Percentiles rank a stretch among this genome's conserved stretches.
Conservation (phyloP, 1,140 invertebrate species). For the Helicoverpa armigera region DNA sequence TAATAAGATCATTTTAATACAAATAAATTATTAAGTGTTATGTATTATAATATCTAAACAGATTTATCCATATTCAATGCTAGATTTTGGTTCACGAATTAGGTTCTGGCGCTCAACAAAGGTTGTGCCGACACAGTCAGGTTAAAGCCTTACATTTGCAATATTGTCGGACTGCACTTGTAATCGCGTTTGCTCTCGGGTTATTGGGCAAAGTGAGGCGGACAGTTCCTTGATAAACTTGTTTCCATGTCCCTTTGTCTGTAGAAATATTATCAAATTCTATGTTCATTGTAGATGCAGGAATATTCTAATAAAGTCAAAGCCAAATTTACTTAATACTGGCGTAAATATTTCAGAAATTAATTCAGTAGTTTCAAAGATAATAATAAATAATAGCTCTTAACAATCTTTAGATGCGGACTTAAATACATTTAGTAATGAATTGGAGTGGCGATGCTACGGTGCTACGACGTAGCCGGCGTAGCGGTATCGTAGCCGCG, state of each 20-base stretch:
- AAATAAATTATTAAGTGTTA: too few relatives aligned
- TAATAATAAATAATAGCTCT: neutral
- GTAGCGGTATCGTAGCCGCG: slow-evolving; percentile 17
- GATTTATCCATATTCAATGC: too few relatives aligned
- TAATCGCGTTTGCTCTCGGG: neutral
- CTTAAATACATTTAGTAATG: neutral
- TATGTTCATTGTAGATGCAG: too few relatives aligned
- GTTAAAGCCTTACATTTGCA: neutral
- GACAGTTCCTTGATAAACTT: neutral
- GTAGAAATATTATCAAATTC: neutral
- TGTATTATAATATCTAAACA: too few relatives aligned
- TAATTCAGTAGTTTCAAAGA: neutral
- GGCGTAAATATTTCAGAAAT: too few relatives aligned
- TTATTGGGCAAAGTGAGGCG: neutral
- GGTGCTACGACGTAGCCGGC: slow-evolving; percentile 20
- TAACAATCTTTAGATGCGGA: too few relatives aligned
- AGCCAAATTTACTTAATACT: too few relatives aligned
- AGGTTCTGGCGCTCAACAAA: neutral
- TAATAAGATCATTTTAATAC: too few relatives aligned
- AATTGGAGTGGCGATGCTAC: neutral
- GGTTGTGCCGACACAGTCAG: neutral
- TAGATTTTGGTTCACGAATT: slow-evolving; percentile 7
- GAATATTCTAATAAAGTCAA: too few relatives aligned
- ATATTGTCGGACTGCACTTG: neutral
- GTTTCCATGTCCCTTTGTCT: neutral